Evolutionary conservation across 53 echinoderm and acorn worm genomes (phyloP), one percentile per base, ranked within the genome.

Genomic region (Zoroaster sp.): DNA sequence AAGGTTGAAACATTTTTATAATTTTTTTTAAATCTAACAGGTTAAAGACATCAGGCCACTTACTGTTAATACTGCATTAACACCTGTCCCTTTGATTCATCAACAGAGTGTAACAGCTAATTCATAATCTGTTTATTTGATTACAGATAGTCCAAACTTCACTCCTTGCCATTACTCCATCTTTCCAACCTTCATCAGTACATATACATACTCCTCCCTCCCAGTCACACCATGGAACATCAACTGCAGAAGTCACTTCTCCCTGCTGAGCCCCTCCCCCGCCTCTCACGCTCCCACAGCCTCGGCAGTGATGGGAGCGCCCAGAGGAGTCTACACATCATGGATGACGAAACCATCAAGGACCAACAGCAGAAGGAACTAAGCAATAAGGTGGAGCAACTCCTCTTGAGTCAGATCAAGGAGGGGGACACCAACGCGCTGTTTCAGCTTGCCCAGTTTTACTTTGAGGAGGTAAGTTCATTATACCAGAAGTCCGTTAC

Each of bases 381-480:
- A 14, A 90, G 90, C 65, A 91, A 97, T 68, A 90, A 89, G 73
- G 95, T 97, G 13, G 97, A 97, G 73, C 83, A 86, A 39, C 91
- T 97, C 20, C 83, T 97, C 4, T 53, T 95, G 54, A 88, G 59
- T 21, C 95, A 97, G 78, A 90, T 97, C 35, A 89, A 94, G 77
- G 87, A 92, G 23, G 97, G 91, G 4, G 95, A 97, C 49, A 81
- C 74, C 72, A 85, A 87, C 25, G 97, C 97, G 15, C 82, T 91
- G 1, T 97, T 97, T 53, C 98, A 97, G 83, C 94, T 97, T 28
- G 98, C 86, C 42, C 98, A 97, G 74, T 97, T 97, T 55, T 97
- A 95, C 51, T 97, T 95, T 94, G 98, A 97, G 66, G 92, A 94
- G 94, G 98, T 97, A 73, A 77, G 89, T n/a, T n/a, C n/a, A n/a